Evolutionary conservation across 2,113 vertebrate genomes (phyloP), one percentile per base, ranked within the genome.

Genomic region (Pangasianodon gigas): DNA sequence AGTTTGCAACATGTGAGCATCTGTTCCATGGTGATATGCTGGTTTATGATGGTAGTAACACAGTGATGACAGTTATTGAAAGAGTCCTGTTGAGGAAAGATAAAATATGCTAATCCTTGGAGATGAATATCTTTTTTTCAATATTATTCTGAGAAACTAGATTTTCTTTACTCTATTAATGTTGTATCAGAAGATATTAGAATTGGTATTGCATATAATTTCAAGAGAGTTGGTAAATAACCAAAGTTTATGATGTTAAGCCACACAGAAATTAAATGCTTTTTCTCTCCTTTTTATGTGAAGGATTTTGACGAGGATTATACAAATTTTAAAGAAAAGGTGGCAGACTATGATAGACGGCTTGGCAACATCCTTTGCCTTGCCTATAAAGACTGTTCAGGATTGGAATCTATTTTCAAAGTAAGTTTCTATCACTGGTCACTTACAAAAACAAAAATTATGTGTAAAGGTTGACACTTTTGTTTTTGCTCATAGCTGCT

Each of bases 331-430:
- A 96, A 97, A 93, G 88, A 90, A 62, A 95, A 94, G 94, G 94
- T 92, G 67, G 10, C 93, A 91, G 94, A 96, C 92, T 95, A 96
- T 92, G 96, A 97, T 90, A 93, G 93, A 90, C 87, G 85, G 51
- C 94, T 98, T 88, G 95, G 95, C 81, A 95, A 91, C 24, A 89
- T 97, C 82, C 93, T 97, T 41, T 96, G 93, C 90, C 92, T 93
- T 89, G 96, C 92, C 91, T 97, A 97, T 94, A 92, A 93, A 85
- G 95, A 96, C 92, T 97, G 95, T 92, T 95, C 85, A 71, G 96
- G 95, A 84, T 95, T 97, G 91, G 96, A 97, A 94, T 96, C 96
- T n/a, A 90, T 94, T 13, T 96, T 96, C 90, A 97, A 97, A 95
- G 96, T 97, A 94, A 93, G 93, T 48, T 51, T 24, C 32, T 84